Percentiles rank a stretch among this genome's conserved stretches.
Conservation (phyloP, 2,888 invertebrate species). For the Xestia sexstrigata region DNA sequence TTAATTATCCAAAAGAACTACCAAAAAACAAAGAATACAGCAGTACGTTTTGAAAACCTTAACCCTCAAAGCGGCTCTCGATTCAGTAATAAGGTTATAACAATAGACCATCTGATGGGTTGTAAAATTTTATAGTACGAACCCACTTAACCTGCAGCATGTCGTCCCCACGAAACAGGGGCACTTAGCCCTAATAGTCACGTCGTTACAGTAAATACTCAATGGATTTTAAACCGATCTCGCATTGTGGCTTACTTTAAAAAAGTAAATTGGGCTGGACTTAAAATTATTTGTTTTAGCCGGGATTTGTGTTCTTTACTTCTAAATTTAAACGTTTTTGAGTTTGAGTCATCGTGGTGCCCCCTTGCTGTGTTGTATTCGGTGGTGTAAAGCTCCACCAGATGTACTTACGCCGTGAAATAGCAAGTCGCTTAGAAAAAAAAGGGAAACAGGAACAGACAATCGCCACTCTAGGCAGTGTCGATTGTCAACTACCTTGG, state of each 20-base stretch:
- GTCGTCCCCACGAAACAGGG: slow-evolving; percentile 72
- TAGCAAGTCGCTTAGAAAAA: too few species aligned
- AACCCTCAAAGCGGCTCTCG: slow-evolving; percentile 37
- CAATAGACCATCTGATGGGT: slow-evolving; percentile 65
- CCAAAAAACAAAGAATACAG: neutral
- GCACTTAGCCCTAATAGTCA: slow-evolving; percentile 82
- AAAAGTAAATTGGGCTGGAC: neutral
- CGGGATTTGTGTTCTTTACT: neutral
- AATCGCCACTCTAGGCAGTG: too few species aligned
- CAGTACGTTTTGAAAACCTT: slow-evolving; percentile 11
- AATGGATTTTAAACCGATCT: slow-evolving; percentile 76
- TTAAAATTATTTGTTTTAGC: neutral
- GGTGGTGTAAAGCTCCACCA: too few species aligned
- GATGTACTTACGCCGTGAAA: too few species aligned
- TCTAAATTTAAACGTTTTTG: neutral
- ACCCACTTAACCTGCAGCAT: slow-evolving; percentile 83
- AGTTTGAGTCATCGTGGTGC: too few species aligned
- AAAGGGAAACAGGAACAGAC: too few species aligned
- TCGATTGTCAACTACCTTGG: too few species aligned
- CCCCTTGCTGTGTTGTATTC: too few species aligned
- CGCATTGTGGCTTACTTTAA: slow-evolving; percentile 23
- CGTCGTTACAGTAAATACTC: slow-evolving; percentile 82
- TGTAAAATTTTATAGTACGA: slow-evolving; percentile 84
- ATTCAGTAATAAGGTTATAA: slow-evolving; percentile 72
- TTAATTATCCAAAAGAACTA: neutral